Percentiles rank a stretch among this genome's conserved stretches.
Evolutionary conservation across 2,888 invertebrate genomes (phyloP).

Genomic region (Hemaris fuciformis): DNA sequence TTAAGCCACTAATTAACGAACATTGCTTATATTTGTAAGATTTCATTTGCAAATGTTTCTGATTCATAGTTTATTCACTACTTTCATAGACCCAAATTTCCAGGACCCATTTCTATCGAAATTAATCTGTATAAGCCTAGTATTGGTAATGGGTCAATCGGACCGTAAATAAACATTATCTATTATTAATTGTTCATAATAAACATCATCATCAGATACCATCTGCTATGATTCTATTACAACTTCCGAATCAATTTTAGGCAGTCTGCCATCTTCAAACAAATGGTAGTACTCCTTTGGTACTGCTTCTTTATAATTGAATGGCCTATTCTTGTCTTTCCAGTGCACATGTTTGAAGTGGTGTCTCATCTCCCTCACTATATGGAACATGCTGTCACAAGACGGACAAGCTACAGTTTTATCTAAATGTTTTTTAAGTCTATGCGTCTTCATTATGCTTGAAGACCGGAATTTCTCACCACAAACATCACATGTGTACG

Average conservation of each 20-base stretch:
- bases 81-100: too few relatives aligned
- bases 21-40: too few relatives aligned
- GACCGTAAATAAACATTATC: neutral
- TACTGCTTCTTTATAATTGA: constrained; percentile 42
- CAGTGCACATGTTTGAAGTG: constrained; percentile 53
- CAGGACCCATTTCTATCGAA: too few relatives aligned
- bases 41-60: too few relatives aligned
- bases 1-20: too few relatives aligned
- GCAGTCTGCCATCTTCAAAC: constrained; percentile 41
- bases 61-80: too few relatives aligned
- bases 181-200: neutral
- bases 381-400: constrained; percentile 46
- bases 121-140: too few relatives aligned
- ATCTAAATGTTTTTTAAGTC: constrained; percentile 45
- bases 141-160: too few relatives aligned
- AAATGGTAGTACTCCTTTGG: constrained; percentile 35
- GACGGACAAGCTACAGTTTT: constrained; percentile 45
- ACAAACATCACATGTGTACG: constrained; percentile 49
- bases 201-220: neutral
- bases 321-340: constrained; percentile 41
- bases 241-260: constrained; percentile 5
- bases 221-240: neutral
- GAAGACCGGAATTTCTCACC: constrained; percentile 47
- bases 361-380: constrained; percentile 46
- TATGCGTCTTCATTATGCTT: constrained; percentile 48